Conservation (phyloP, 2,797 vertebrate genomes). For the Perodicticus potto region DNA sequence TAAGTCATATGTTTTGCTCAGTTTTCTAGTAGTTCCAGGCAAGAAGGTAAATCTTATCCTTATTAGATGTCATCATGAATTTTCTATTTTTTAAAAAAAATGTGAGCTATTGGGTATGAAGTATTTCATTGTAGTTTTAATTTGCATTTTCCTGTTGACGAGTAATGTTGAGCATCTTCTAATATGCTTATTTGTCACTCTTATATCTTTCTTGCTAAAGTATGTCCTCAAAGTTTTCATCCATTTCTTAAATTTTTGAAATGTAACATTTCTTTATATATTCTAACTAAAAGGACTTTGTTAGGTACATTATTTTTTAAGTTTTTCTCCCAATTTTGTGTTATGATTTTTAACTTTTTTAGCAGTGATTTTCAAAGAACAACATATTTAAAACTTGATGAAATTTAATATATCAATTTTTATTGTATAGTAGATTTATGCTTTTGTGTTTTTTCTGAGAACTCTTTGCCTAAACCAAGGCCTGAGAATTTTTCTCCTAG, state of each 20-base stretch:
- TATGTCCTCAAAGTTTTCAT: background rate
- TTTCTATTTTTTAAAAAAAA: background rate
- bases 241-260: background rate
- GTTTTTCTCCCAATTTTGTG: background rate
- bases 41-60: background rate
- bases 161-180: background rate
- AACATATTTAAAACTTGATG: slow-evolving; percentile 35
- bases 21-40: background rate
- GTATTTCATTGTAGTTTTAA: background rate
- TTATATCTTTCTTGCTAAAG: background rate
- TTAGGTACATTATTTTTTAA: background rate
- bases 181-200: slow-evolving; percentile 22
- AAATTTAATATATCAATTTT: background rate
- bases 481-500: background rate
- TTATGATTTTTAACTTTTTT: background rate
- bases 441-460: background rate
- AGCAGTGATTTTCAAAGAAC: background rate
- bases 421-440: background rate
- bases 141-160: slow-evolving; percentile 7
- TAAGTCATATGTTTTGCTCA: background rate
- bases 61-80: background rate
- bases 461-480: background rate
- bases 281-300: background rate
- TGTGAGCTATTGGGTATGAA: background rate
- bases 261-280: slow-evolving; percentile 27